These are phyloP conservation scores for Cottoperca gobio DNA, from an alignment of 2,797 vertebrate species.

Conservation along the genomic window DNA sequence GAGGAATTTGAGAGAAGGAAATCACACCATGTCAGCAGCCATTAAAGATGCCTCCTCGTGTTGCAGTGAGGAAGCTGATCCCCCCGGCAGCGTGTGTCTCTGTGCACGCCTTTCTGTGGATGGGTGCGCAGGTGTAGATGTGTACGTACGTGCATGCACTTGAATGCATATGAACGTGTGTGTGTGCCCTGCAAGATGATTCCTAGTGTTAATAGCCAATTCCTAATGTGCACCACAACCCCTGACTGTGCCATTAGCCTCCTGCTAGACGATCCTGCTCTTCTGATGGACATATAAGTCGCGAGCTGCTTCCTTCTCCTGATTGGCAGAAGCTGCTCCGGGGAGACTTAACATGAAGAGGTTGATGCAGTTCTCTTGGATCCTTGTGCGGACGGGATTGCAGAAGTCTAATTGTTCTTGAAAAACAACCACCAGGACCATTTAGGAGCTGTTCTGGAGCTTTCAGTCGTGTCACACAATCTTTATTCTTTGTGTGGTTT, in stretches of 20 bases:
- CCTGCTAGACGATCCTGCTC: slow-evolving; percentile 1
- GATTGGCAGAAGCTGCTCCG: slow-evolving; percentile 6
- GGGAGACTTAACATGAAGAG: too few species aligned
- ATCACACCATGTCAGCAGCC: slow-evolving; percentile 78
- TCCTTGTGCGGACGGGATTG: slow-evolving; percentile 1
- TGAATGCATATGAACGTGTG: slow-evolving; percentile 3
- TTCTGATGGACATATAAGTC: slow-evolving; percentile 46
- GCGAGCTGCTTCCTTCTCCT: slow-evolving; percentile 8
- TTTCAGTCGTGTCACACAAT: background rate
- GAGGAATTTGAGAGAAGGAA: slow-evolving; percentile 74
- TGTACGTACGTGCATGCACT: slow-evolving; percentile 7
- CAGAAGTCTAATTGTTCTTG: background rate
- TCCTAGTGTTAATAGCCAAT: slow-evolving; percentile 35
- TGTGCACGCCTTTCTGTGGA: background rate
- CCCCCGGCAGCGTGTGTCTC: slow-evolving; percentile 25
- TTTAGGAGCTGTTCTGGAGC: background rate
- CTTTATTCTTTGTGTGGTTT: background rate
- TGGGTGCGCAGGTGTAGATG: slow-evolving; percentile 9
- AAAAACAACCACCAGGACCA: background rate
- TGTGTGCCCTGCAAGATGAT: slow-evolving; percentile 43
- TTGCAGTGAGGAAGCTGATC: slow-evolving; percentile 68
- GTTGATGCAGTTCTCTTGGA: slow-evolving; percentile 6
- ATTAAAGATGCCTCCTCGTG: slow-evolving; percentile 72
- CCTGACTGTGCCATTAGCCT: slow-evolving; percentile 3
- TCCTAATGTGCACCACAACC: slow-evolving; percentile 21